Evolutionary conservation across 2,888 invertebrate species (phyloP), one percentile per base, ranked within the genome.

Genomic region (Epinotia demarniana): DNA sequence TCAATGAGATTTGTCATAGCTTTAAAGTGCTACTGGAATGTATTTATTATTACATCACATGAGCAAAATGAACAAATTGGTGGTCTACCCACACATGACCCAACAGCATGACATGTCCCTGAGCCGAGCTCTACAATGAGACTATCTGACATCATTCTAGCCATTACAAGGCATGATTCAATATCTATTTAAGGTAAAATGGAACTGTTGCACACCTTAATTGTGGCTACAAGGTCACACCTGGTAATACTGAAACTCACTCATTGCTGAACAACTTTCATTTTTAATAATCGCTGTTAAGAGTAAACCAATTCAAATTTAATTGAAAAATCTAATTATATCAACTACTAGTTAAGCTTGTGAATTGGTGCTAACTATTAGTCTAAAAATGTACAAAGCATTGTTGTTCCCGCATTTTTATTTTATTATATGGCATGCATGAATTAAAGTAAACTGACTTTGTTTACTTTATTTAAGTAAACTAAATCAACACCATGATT

Each of bases 121-220:
- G 58, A 71, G 75, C 57, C 61, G 55, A 55, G 55, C 49, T 71
- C 66, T 55, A 78, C 78, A 80, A 79, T 81, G 82, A 60, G 81
- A 83, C 85, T 85, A 85, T 82, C 83, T 87, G 88, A 88, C 86
- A 86, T 89, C 87, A 89, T 82, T 80, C 81, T 85, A 84, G 84
- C 84, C 80, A 84, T 84, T 81, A 71, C 60, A 83, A 80, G 78
- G 81, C 76, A 85, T 86, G 87, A 88, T 84, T 86, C 88, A 86
- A 85, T 83, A 78, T 78, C 78, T 67, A 75, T 75, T 61, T 71
- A 71, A 79, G 77, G 68, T 81, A 82, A 83, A 84, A 87, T 86
- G 86, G 86, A 87, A 87, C 82, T 82, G 85, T 83, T 81, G 80
- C 85, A 81, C 76, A 85, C 84, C 81, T 81, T 86, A 87, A 87